These are phyloP conservation scores for Rhopilema esculentum DNA, from an alignment of 30 jellyfish, hydroid and myxozoan species.

Conservation along the genomic window DNA sequence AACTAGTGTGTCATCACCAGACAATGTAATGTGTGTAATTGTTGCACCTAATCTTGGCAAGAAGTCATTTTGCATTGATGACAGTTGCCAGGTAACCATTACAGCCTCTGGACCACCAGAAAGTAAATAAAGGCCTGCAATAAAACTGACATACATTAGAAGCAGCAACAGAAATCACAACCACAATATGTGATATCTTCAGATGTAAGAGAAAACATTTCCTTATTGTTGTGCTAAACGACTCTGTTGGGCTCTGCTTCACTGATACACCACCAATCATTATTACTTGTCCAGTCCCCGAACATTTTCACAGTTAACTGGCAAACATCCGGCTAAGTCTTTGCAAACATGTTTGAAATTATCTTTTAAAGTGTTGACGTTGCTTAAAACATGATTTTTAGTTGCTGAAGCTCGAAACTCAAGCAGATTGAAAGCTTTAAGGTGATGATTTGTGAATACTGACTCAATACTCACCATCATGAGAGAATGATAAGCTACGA, in stretches of 20 bases:
- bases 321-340: too few species aligned
- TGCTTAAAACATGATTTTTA: too few species aligned
- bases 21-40: constrained; percentile 51
- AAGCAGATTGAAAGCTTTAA: too few species aligned
- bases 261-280: not conserved
- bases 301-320: too few species aligned
- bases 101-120: constrained; percentile 94
- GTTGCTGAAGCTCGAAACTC: too few species aligned
- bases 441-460: too few species aligned
- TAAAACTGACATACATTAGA: not conserved
- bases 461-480: constrained; percentile 72
- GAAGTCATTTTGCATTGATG: constrained; percentile 57
- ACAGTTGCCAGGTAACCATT: constrained; percentile 93
- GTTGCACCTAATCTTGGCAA: constrained; percentile 86
- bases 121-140: constrained; percentile 68
- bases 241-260: not conserved
- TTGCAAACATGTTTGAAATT: too few species aligned
- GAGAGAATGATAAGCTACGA: constrained; percentile 66
- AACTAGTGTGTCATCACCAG: constrained; percentile 61
- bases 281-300: too few species aligned
- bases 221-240: too few species aligned
- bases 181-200: not conserved
- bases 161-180: not conserved
- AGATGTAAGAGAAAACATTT: not conserved
- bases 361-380: too few species aligned